A percentile compares a stretch with the other conserved stretches of the same genome.
Evolutionary conservation across 2,888 invertebrate species (phyloP).

Genomic region (Pollenia griseotomentosa): DNA sequence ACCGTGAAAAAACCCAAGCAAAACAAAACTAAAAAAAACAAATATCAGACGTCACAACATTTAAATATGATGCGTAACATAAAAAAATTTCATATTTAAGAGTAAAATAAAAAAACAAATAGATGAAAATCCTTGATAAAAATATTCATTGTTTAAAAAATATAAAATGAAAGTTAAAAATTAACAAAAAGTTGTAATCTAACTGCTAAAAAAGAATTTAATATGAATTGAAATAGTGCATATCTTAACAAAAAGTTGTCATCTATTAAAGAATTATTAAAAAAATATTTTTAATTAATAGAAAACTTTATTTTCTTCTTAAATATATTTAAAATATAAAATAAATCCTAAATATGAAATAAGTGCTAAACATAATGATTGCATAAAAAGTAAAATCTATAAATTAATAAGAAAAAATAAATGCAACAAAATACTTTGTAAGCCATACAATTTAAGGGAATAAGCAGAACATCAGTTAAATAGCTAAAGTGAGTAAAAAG

Average conservation of each 20-base stretch:
- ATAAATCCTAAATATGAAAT: conserved; percentile 17
- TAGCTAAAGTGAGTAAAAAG: conserved; percentile 1
- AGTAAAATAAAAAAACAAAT: background rate
- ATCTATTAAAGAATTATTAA: background rate
- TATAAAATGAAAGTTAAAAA: background rate
- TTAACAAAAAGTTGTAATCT: background rate
- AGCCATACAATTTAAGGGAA: conserved; percentile 1
- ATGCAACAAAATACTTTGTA: background rate
- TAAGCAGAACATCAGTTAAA: background rate
- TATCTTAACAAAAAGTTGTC: background rate
- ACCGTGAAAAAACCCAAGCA: background rate
- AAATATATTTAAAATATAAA: background rate
- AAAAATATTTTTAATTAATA: conserved; percentile 1
- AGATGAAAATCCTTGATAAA: conserved; percentile 16
- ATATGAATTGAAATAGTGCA: background rate
- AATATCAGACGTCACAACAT: conserved; percentile 29
- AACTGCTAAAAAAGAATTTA: background rate
- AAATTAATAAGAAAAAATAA: background rate
- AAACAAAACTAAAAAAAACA: conserved; percentile 6
- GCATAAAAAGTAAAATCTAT: background rate
- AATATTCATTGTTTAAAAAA: background rate
- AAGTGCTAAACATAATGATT: conserved; percentile 17
- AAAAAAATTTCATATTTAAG: background rate
- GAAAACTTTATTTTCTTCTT: background rate
- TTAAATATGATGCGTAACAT: conserved; percentile 1